A percentile compares a stretch with the other conserved stretches of the same genome.
phyloP scores from a whole-genome alignment of 2,797 vertebrate species.

The Synanceia verrucosa region DNA sequence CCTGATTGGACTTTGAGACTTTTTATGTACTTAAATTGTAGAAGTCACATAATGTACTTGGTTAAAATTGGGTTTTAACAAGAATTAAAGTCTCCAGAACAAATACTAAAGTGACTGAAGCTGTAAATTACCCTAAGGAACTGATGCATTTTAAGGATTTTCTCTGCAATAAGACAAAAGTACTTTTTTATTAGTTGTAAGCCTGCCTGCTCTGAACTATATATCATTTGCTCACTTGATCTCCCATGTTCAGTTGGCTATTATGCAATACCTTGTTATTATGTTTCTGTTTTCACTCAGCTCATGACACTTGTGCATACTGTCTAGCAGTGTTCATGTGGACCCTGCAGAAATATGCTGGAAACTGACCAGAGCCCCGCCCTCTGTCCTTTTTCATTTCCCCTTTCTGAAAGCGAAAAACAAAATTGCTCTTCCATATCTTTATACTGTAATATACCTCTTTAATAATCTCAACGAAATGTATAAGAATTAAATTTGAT shows the following conservation, averaged over 20 bases:
- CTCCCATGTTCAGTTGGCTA: neutral
- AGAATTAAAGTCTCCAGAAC: neutral
- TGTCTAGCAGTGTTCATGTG: slow-evolving; percentile 17
- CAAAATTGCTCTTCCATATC: slow-evolving; percentile 37
- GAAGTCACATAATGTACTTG: neutral
- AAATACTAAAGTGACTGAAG: neutral
- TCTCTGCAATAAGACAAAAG: neutral
- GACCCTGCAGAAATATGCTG: slow-evolving; percentile 16
- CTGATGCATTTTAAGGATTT: neutral
- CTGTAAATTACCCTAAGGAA: neutral
- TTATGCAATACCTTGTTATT: neutral
- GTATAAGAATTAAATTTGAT: neutral
- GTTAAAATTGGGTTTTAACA: neutral
- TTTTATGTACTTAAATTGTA: neutral
- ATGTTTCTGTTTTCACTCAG: neutral
- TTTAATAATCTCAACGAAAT: neutral
- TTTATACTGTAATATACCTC: neutral
- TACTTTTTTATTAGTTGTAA: neutral
- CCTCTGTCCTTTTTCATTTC: slow-evolving; percentile 43
- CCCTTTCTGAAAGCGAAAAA: slow-evolving; percentile 32
- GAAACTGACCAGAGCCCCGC: slow-evolving; percentile 19
- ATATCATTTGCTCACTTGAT: neutral
- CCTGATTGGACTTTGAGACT: slow-evolving; percentile 14
- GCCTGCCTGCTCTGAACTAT: neutral
- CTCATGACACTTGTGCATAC: neutral